Conservation (phyloP, 2,797 vertebrate genomes). For the Tragopan temminckii region DNA sequence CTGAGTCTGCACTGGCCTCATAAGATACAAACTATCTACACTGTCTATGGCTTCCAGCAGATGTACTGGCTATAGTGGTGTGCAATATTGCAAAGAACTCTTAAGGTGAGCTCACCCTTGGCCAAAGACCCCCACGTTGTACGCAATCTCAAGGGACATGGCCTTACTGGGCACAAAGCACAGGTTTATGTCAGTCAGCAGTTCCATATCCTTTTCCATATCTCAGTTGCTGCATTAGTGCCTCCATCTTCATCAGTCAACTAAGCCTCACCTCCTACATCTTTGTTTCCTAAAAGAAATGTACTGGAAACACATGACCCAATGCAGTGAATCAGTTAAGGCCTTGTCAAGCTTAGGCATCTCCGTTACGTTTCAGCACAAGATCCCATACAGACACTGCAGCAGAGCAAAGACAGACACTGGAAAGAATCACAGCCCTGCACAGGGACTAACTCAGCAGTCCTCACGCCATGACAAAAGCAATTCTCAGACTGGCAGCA, state of each 20-base stretch:
- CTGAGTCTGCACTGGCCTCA: rapidly evolving
- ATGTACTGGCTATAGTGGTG: not conserved
- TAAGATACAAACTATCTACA: not conserved
- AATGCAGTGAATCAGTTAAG: not conserved
- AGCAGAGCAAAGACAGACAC: not conserved
- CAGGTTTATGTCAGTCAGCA: not conserved
- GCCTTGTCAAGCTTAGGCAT: not conserved
- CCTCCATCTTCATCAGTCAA: not conserved
- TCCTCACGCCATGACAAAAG: not conserved
- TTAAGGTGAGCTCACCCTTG: not conserved
- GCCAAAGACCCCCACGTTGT: rapidly evolving
- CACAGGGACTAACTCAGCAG: not conserved
- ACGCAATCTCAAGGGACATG: not conserved
- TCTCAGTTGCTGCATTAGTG: rapidly evolving
- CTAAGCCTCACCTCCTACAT: not conserved
- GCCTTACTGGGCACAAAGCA: not conserved
- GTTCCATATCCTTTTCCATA: not conserved
- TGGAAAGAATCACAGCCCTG: not conserved
- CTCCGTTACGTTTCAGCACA: not conserved
- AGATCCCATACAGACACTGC: rapidly evolving
- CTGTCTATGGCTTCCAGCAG: rapidly evolving
- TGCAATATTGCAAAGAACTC: not conserved
- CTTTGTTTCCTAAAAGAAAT: not conserved
- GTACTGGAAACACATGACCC: not conserved
- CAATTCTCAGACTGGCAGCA: not conserved